These are phyloP conservation scores for Hypsibius dujardini DNA, from an alignment of 1,140 invertebrate species.

Conservation along the genomic window DNA sequence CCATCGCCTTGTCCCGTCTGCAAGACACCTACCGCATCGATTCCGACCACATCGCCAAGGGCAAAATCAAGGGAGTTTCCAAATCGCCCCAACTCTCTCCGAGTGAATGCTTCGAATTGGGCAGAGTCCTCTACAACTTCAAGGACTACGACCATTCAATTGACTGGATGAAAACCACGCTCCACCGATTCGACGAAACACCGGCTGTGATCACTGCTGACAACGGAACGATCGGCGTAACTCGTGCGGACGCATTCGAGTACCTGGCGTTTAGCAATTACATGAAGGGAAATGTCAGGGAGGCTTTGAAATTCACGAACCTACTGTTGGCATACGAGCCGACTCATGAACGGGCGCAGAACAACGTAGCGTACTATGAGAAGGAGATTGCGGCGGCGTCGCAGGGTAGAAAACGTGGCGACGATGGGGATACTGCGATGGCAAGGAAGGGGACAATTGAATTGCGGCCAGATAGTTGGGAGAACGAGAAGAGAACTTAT, in stretches of 20 bases:
- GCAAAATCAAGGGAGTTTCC: background rate
- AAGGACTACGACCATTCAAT: slow-evolving; percentile 10
- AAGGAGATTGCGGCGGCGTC: slow-evolving; percentile 44
- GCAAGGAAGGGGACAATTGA: background rate
- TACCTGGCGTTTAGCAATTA: slow-evolving; percentile 88
- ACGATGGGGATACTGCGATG: slow-evolving; percentile 24
- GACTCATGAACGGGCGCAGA: slow-evolving; percentile 28
- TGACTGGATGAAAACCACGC: background rate
- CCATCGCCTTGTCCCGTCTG: background rate
- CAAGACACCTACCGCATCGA: slow-evolving; percentile 5
- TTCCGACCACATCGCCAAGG: background rate
- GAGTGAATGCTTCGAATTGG: background rate
- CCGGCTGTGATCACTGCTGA: no score
- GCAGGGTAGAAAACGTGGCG: slow-evolving; percentile 18
- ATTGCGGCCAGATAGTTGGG: background rate
- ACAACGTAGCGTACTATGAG: slow-evolving; percentile 32
- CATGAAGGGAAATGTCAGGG: slow-evolving; percentile 63
- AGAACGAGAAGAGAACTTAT: slow-evolving; percentile 39
- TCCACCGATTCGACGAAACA: background rate
- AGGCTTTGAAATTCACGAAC: slow-evolving; percentile 74
- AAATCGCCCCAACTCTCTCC: background rate
- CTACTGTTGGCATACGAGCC: slow-evolving; percentile 47
- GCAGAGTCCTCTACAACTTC: slow-evolving; percentile 6
- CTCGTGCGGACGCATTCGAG: slow-evolving; percentile 73
- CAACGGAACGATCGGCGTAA: background rate